Base-by-base conservation (phyloP, 1,140 invertebrate genomes). In the Drosophila mayri region DNA sequence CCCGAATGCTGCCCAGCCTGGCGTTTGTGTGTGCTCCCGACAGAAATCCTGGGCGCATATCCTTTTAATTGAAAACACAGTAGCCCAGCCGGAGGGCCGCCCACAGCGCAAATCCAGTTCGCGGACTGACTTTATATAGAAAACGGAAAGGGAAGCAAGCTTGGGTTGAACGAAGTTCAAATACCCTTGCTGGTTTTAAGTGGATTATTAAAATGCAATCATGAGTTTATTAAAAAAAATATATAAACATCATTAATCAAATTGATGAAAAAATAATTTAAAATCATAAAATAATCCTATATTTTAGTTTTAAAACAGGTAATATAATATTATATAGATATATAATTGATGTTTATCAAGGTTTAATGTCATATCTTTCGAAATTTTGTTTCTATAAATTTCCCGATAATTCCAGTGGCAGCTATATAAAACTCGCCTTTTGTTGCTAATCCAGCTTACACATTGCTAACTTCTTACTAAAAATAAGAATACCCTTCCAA, bases 1-100 rank as follows among this genome's bases (percentile, higher is more conserved):
- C 16, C 49, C 20, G 18, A 52, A 52, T 35, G 12, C 44, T 46
- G 20, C 14, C 12, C 60, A n/a, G 28, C 8, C 37, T 40, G 25
- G 8, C 14, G 44, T n/a, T 30, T 18, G 47, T 49, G 18, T 50
- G 18, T 50, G 55, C 50, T 44, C 11, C 14, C 52, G 18, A 52
- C 57, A 65, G 63, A 81, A 75, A 70, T 83, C 79, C 84, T 78
- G 68, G 65, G 41, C 74, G 85, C 68, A 78, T 81, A 90, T 79
- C 77, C 85, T 90, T 88, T 88, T 90, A 88, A 88, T 90, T 88
- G 85, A 90, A 88, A 72, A 90, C 74, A 76, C 70, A 64, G 81
- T 66, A 28, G 25, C 50, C 44, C 57, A 28, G 40, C 55, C 32
- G 43, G 25, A 44, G 44, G 43, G 35, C 38, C 63, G n/a, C 40